A percentile compares a stretch with the other conserved stretches of the same genome.
These are phyloP conservation scores for Cryptotermes secundus DNA, from an alignment of 1,140 invertebrate genomes.

Conservation along the genomic window DNA sequence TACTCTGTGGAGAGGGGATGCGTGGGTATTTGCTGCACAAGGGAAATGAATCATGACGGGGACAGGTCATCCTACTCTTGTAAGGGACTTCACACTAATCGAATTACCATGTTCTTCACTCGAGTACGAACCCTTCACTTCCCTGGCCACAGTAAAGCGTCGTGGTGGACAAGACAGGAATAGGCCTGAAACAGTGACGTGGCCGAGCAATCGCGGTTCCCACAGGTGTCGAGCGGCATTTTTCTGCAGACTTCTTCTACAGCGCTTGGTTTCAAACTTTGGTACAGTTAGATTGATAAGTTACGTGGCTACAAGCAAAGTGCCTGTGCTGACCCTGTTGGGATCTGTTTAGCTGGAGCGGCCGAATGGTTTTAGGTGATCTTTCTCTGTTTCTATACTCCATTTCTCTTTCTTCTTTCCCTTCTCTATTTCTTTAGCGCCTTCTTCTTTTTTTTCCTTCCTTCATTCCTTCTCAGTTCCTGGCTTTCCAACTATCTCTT, in stretches of 20 bases:
- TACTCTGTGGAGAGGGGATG: not conserved
- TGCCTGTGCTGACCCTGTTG: too few species aligned
- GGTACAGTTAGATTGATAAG: too few species aligned
- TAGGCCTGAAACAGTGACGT: not conserved
- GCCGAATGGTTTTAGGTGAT: too few species aligned
- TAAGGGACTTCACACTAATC: slow-evolving; percentile 22
- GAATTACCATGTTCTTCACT: slow-evolving; percentile 21
- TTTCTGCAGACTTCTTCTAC: not conserved
- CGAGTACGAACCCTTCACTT: slow-evolving; percentile 9
- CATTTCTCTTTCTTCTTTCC: too few species aligned
- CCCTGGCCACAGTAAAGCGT: not conserved
- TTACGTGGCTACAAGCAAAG: too few species aligned
- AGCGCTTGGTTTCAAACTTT: too few species aligned
- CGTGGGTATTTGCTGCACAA: not conserved
- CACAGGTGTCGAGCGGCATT: not conserved
- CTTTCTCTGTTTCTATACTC: too few species aligned
- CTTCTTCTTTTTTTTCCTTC: too few species aligned
- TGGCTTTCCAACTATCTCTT: too few species aligned
- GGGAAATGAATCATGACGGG: slow-evolving; percentile 28
- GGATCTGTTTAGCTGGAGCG: too few species aligned
- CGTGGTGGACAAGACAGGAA: slow-evolving; percentile 5
- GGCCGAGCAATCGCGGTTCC: not conserved
- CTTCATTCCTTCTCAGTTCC: too few species aligned
- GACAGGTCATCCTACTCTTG: not conserved
- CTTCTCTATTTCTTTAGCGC: too few species aligned